Evolutionary conservation across 2,113 vertebrate genomes (phyloP), one percentile per base, ranked within the genome.

Genomic region (Forbesichthys agassizii): DNA sequence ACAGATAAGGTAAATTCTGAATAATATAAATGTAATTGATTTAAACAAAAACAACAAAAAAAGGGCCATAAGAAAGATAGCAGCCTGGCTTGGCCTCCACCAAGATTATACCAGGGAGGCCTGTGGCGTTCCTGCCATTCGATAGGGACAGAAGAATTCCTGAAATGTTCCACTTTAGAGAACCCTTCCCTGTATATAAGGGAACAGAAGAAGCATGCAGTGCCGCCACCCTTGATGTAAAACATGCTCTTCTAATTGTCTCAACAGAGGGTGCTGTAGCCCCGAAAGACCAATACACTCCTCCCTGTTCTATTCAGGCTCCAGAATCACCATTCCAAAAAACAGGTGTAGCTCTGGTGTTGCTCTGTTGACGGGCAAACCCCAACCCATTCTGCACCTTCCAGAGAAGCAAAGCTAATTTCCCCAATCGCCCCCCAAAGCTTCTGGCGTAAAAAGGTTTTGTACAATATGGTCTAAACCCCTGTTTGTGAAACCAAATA

Each of bases 311-410:
- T 57, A n/a, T 68, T 78, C 46, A 66, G 72, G 79, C 81, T 77
- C 71, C 70, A 69, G 77, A 54, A 73, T 75, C 1, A 49, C 62
- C 71, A 47, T 74, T 80, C 69, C 70, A 79, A 79, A 78, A 27
- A 72, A 51, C 72, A 52, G 48, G 59, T 18, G 2, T 11, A 64
- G 66, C 71, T 68, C 74, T 63, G 63, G 54, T 76, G 78, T 54
- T 78, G 62, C 8, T 18, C 12, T 46, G 68, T 61, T 59, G 60
- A 54, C 52, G 73, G 76, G 75, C 70, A 75, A 79, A 82, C 66
- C 71, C 54, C 64, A 64, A 77, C 68, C 68, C 42, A 57, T 64
- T 48, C 33, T 58, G 64, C 66, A 73, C 48, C 3, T 48, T 61
- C 69, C 69, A 1, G 2, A 68, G 76, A 85, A 74, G 62, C 58